Evolutionary conservation across 1,140 invertebrate genomes (phyloP), one percentile per base, ranked within the genome.

Genomic region (Philaenus spumarius): DNA sequence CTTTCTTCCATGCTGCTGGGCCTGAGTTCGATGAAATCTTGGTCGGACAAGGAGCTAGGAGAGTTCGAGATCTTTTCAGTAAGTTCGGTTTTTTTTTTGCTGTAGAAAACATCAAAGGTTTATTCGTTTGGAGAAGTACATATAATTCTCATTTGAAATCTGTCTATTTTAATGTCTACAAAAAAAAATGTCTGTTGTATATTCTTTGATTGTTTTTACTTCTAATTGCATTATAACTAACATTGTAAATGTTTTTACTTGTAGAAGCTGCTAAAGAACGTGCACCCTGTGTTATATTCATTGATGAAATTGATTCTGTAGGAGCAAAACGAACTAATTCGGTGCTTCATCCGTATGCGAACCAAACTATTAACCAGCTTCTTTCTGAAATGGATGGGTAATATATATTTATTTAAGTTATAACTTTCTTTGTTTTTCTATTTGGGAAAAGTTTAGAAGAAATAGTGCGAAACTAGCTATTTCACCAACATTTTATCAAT

Each of bases 231-330:
- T n/a, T n/a, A n/a, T n/a, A n/a, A n/a, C n/a, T n/a, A n/a, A n/a
- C n/a, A n/a, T n/a, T n/a, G n/a, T n/a, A n/a, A n/a, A n/a, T n/a
- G n/a, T 56, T 48, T 47, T 35, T 43, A n/a, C 37, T 60, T 63
- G 12, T 55, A 67, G 64, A 66, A 58, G 66, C 66, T 17, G 68
- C 96, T 14, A 98, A 98, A 72, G 85, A 87, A 64, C 78, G 86
- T 43, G 89, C 96, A n/a, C 97, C 97, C 0, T 98, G 96, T 75
- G 94, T 99, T 0, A 89, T 99, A 59, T 99, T 99, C 71, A 98
- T 99, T 62, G 97, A 99, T 73, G 97, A 99, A 80, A 99, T 99
- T 54, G 97, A 99, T 78, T 96, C 95, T 0, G 94, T 99, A 37
- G 97, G 95, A 19, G 89, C 90, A 14, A 98, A 96, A 71, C 78